Base-by-base conservation (phyloP, 1,140 invertebrate species). In the Drosophila prosaltans region DNA sequence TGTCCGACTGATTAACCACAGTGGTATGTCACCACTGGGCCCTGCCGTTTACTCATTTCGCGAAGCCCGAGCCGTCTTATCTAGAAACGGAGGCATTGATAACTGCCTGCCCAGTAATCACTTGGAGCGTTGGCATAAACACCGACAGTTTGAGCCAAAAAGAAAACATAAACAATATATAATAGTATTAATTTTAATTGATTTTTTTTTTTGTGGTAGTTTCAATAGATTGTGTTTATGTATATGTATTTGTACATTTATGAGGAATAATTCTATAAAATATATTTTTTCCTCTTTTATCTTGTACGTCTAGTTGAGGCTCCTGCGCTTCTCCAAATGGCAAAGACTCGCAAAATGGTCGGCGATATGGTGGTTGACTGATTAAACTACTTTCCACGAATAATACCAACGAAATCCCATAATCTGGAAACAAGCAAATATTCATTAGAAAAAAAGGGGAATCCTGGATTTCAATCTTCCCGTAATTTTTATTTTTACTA, bases 1-100 rank as follows among this genome's bases (percentile, higher is more conserved):
- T 48, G 41, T 58, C 40, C 48, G 41, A 86, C 83, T 86, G 84
- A 86, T 86, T 86, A 86, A 80, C 84, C 32, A n/a, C 58, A 57
- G 61, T 55, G 73, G 83, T 86, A 89, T 86, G 84, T 69, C 83
- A 68, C 41, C 41, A 57, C 63, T 77, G 54, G 60, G 73, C 54
- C 51, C 43, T 40, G 51, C 51, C 69, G 77, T 83, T 88, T 86
- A 86, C 84, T 88, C 83, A 83, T 86, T 86, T 83, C 55, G 83
- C 80, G 72, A 83, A 72, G 54, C 73, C 45, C 8, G 24, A 26
- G 21, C 45, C 8, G 45, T 58, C 72, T 86, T 86, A 86, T 86
- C 83, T 83, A 43, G 26, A 57, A 55, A 51, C 65, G 32, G 71
- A 69, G 65, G 62, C 59, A 55, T 69, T 77, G 75, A 77, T 77